Conservation (phyloP, 2,113 vertebrate genomes). For the Stercorarius parasiticus region DNA sequence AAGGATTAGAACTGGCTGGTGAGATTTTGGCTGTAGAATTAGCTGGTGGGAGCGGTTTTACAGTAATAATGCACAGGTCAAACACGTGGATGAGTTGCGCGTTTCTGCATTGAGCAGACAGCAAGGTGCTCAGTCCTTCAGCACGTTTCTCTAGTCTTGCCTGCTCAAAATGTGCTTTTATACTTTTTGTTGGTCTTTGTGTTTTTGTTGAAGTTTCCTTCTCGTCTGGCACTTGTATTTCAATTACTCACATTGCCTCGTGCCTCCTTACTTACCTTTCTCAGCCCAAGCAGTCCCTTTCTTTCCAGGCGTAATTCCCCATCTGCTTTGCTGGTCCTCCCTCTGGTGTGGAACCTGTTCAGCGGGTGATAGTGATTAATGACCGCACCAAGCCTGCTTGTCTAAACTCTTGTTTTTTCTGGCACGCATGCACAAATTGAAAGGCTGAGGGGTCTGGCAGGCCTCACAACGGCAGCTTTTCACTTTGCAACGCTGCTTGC, state of each 20-base stretch:
- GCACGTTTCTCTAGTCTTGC: not conserved
- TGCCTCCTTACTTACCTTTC: not conserved
- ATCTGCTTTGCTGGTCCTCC: not conserved
- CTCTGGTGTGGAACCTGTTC: not conserved
- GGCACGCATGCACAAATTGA: not conserved
- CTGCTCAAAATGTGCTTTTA: not conserved
- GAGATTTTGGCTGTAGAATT: constrained; percentile 22
- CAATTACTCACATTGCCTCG: not conserved
- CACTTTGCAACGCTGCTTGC: not conserved
- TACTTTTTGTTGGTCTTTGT: accelerated
- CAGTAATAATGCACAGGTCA: not conserved
- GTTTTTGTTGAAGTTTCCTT: not conserved
- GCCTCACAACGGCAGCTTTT: not conserved
- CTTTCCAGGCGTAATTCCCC: not conserved
- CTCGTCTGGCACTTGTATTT: not conserved
- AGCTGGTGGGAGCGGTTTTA: not conserved
- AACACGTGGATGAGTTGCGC: accelerated
- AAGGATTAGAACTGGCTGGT: constrained; percentile 34
- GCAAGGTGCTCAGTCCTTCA: not conserved
- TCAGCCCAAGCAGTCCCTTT: not conserved
- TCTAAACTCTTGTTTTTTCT: not conserved
- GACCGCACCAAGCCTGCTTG: not conserved
- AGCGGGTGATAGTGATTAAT: not conserved
- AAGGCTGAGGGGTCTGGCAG: not conserved
- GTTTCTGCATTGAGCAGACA: not conserved